phyloP scores from a whole-genome alignment of 2,797 vertebrate species.

The Mus caroli region DNA sequence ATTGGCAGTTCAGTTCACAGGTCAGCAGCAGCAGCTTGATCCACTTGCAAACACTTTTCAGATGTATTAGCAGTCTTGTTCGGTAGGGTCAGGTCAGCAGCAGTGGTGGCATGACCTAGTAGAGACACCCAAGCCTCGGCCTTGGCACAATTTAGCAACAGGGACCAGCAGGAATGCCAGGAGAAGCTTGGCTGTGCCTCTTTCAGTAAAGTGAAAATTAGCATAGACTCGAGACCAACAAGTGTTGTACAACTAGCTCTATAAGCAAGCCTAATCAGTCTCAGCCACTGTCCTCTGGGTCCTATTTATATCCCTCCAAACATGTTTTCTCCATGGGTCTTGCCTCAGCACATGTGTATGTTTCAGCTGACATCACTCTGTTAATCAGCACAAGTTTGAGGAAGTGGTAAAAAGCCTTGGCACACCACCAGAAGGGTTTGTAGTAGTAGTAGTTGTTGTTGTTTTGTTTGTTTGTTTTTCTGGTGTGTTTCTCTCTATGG shows the following conservation, averaged over 20 bases:
- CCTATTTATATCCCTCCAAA: neutral
- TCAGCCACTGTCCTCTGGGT: neutral
- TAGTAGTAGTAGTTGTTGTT: neutral
- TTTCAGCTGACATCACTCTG: neutral
- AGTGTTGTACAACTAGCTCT: neutral
- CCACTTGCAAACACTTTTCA: neutral
- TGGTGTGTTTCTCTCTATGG: neutral
- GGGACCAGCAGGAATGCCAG: neutral
- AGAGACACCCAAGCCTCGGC: neutral
- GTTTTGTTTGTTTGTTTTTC: no score
- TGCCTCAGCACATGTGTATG: neutral
- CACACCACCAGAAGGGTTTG: neutral
- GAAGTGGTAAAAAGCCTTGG: neutral
- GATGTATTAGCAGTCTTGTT: neutral
- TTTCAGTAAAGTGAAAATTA: neutral
- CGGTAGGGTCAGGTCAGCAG: neutral
- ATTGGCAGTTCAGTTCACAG: no score
- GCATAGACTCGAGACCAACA: neutral
- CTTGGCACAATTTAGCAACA: neutral
- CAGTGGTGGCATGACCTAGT: neutral
- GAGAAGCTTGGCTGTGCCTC: neutral
- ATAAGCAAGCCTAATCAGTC: neutral
- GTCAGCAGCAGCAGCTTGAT: neutral
- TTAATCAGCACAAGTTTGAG: neutral
- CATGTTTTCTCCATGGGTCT: neutral